These are phyloP conservation scores for Cygnus buccinator DNA, from an alignment of 2,113 vertebrate species.

Conservation along the genomic window DNA sequence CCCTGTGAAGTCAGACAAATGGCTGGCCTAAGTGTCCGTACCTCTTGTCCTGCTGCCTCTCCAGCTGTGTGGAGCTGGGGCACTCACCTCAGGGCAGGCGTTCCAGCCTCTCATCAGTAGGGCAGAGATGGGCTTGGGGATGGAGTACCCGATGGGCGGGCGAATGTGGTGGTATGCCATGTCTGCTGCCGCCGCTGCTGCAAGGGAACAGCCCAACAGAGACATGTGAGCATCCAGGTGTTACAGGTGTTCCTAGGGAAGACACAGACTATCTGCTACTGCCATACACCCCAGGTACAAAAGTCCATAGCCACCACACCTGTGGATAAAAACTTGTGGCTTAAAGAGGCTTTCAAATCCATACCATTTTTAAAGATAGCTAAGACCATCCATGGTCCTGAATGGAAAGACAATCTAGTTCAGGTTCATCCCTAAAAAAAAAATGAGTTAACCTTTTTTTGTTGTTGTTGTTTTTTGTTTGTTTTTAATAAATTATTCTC, in stretches of 20 bases:
- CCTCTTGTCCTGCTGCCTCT: background rate
- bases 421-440: background rate
- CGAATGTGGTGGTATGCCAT: constrained; percentile 95
- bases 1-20: fast-evolving
- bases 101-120: constrained; percentile 94
- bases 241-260: fast-evolving
- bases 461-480: too few relatives aligned
- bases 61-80: fast-evolving
- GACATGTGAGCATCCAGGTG: background rate
- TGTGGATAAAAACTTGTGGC: fast-evolving
- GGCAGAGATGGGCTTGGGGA: constrained; percentile 91
- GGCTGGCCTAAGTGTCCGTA: background rate
- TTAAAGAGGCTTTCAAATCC: background rate
- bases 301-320: fast-evolving
- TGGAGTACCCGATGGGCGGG: constrained; percentile 92
- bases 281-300: background rate
- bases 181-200: constrained; percentile 91
- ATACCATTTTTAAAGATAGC: background rate
- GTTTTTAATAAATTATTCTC: too few relatives aligned
- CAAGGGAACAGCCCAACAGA: background rate
- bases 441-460: background rate
- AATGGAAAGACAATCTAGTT: background rate
- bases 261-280: fast-evolving
- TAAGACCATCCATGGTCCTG: background rate
- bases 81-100: constrained; percentile 88